These are phyloP conservation scores for Propithecus perrieri DNA, from an alignment of 2,797 vertebrate genomes.

Conservation along the genomic window DNA sequence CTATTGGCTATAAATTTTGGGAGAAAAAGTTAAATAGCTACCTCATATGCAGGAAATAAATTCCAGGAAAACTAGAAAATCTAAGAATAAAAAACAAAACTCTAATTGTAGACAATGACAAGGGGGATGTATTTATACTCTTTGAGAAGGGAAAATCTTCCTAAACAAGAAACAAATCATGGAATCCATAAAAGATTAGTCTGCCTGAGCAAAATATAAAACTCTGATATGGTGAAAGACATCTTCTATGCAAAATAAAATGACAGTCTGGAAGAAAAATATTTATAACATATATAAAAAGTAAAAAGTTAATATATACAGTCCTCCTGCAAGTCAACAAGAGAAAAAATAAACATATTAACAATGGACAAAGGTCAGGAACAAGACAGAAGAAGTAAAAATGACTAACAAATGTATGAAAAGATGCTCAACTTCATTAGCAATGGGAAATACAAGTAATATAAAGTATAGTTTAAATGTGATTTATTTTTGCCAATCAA, in stretches of 20 bases:
- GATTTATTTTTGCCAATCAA: constrained; percentile 8
- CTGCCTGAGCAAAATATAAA: not conserved
- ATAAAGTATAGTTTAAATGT: not conserved
- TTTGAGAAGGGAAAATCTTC: not conserved
- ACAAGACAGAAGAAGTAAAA: not conserved
- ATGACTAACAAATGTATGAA: not conserved
- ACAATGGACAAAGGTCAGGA: not conserved
- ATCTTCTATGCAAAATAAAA: not conserved
- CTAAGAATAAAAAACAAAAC: not conserved
- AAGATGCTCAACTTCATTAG: not conserved
- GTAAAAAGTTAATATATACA: not conserved
- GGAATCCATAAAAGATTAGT: constrained; percentile 4
- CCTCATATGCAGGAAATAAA: not conserved
- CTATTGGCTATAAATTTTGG: not conserved
- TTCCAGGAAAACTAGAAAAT: not conserved
- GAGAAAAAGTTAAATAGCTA: not conserved
- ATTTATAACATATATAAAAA: not conserved
- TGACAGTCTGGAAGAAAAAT: not conserved
- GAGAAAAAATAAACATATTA: not conserved
- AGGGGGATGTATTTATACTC: not conserved
- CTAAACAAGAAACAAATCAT: constrained; percentile 29
- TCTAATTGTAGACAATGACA: not conserved
- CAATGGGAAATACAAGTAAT: not conserved
- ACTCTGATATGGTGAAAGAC: not conserved
- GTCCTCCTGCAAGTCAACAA: not conserved